Evolutionary conservation across 2,797 vertebrate genomes (phyloP), one percentile per base, ranked within the genome.

Genomic region (Gymnocypris eckloni): DNA sequence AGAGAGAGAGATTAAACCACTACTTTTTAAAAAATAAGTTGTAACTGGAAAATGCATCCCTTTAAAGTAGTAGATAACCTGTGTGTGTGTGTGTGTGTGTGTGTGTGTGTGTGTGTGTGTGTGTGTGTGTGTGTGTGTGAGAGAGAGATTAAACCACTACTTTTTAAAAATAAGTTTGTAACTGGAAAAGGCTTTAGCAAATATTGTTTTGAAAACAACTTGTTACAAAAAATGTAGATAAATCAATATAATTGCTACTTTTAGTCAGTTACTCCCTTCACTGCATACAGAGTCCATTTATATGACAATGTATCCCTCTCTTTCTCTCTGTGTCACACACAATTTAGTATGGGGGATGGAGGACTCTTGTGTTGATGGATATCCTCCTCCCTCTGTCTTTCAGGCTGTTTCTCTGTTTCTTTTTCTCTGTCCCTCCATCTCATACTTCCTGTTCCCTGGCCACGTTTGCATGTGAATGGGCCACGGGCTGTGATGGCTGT

Each of bases 401-500:
- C 43, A 79, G 43, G 66, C 4, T 50, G 22, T 71, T 81, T 84
- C 71, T 81, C 48, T 79, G 48, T 66, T 50, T 52, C 82, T 79
- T n/a, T 64, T 87, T 77, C 48, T 50, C 83, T 72, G 81, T 81
- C 48, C 52, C 79, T 78, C 83, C 54, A 54, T 84, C 84, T 81
- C 41, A 33, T 50, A 50, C 56, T 79, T 82, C 71, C 81, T 83
- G 45, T 71, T 64, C 45, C 22, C 69, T 13, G 10, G 16, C 16
- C 15, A 28, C 33, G 83, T 90, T 86, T 86, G 79, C 89, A 89
- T 88, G 73, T 87, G 83, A 91, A 91, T 79, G 25, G 78, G 83
- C 28, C 16, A 8, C 41, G 28, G 83, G 84, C 86, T 90, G 90
- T 52, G 87, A 83, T 86, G 56, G 81, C 87, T 79, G 81, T 80